These are phyloP conservation scores for Sarcophaga subvicina DNA, from an alignment of 2,888 invertebrate genomes.

Conservation along the genomic window DNA sequence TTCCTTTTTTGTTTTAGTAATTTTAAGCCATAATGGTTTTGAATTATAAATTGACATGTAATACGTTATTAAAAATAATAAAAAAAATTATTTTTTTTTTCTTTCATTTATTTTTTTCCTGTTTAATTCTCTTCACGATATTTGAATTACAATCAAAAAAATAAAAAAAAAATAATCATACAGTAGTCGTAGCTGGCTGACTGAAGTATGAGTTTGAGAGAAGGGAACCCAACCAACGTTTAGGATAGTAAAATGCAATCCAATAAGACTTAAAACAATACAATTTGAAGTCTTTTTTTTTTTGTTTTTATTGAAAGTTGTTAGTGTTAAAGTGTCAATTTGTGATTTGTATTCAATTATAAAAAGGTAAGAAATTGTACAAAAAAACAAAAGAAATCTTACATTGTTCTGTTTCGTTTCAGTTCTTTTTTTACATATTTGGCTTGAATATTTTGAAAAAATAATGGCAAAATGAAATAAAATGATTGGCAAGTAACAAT, in stretches of 20 bases:
- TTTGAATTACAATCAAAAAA: conserved; percentile 36
- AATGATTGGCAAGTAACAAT: conserved; percentile 58
- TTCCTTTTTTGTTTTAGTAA: background rate
- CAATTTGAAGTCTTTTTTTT: conserved; percentile 17
- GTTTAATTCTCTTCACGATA: conserved; percentile 20
- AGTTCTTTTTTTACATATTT: conserved; percentile 46
- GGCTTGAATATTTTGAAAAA: conserved; percentile 7
- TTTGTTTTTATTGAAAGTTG: conserved; percentile 39
- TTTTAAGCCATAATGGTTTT: conserved; percentile 29
- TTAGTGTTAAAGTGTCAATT: conserved; percentile 66
- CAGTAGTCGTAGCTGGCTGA: background rate
- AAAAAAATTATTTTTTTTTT: background rate
- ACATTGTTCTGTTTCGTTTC: conserved; percentile 42
- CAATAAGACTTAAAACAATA: conserved; percentile 40
- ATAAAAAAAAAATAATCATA: conserved; percentile 1
- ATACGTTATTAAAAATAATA: conserved; percentile 59
- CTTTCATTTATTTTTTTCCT: background rate
- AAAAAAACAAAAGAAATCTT: conserved; percentile 10
- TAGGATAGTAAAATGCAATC: conserved; percentile 3
- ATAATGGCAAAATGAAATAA: conserved; percentile 6
- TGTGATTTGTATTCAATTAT: conserved; percentile 69
- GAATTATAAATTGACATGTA: conserved; percentile 63
- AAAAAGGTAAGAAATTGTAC: conserved; percentile 9
- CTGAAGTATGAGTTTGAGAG: background rate
- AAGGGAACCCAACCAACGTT: conserved; percentile 24